These are phyloP conservation scores for Morbakka virulenta DNA, from an alignment of 30 jellyfish, hydroid and myxozoan genomes.

Conservation along the genomic window DNA sequence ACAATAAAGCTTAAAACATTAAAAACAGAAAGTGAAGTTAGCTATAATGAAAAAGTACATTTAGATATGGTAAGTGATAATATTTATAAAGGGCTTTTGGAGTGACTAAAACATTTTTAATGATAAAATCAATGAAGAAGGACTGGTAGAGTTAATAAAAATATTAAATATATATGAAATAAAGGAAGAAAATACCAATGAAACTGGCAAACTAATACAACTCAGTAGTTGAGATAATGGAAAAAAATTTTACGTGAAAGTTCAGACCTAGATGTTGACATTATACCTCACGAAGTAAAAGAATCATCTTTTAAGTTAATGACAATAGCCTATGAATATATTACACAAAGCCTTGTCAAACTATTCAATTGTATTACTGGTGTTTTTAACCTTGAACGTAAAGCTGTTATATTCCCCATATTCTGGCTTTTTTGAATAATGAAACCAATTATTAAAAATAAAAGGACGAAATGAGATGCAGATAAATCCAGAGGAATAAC, in stretches of 20 bases:
- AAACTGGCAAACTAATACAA: background rate
- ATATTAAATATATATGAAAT: background rate
- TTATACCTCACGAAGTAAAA: constrained; percentile 1
- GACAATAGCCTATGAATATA: background rate
- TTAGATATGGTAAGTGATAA: background rate
- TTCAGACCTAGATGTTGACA: background rate
- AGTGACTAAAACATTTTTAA: constrained; percentile 5
- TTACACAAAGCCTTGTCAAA: background rate
- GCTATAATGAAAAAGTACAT: background rate
- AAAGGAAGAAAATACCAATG: background rate
- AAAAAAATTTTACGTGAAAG: background rate
- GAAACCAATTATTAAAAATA: constrained; percentile 4
- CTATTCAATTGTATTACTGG: background rate
- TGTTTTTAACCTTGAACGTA: background rate
- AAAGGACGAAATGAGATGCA: constrained; percentile 10
- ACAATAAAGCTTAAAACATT: background rate
- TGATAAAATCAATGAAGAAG: background rate
- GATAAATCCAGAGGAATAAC: constrained; percentile 5
- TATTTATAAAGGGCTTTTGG: constrained; percentile 11
- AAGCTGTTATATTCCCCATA: constrained; percentile 1
- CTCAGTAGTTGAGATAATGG: background rate
- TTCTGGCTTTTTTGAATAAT: constrained; percentile 5
- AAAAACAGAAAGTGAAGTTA: too few species aligned
- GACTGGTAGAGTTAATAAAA: background rate
- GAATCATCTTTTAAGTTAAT: background rate